phyloP scores from a whole-genome alignment of 2,888 invertebrate species.

The Steinernema scapterisci region DNA sequence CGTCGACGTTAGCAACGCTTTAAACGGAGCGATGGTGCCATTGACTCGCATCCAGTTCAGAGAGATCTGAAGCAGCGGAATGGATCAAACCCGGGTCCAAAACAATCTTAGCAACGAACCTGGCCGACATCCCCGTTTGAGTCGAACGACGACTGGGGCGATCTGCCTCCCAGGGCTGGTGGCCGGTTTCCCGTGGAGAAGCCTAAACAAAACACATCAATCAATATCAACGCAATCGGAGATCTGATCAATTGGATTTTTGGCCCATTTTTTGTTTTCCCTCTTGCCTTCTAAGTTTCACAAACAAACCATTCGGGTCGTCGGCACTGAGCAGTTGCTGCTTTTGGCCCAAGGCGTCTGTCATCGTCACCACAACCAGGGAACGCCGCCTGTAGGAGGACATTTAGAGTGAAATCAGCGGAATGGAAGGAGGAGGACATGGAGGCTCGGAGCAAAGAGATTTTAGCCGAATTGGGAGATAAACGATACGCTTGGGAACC shows the following conservation, averaged over 20 bases:
- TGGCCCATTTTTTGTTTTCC: background rate
- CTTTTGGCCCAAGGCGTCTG: conserved; percentile 5
- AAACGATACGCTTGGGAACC: conserved; percentile 10
- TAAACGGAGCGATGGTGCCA: conserved; percentile 53
- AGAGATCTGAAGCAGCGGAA: conserved; percentile 55
- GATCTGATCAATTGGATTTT: background rate
- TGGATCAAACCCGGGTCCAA: background rate
- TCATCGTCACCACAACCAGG: background rate
- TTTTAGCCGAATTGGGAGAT: background rate
- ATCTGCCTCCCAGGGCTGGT: conserved; percentile 56
- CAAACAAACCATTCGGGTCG: conserved; percentile 7
- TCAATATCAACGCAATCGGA: background rate
- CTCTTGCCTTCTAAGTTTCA: background rate
- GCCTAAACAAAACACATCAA: conserved; percentile 39
- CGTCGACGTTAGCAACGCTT: conserved; percentile 39
- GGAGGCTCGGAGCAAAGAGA: background rate
- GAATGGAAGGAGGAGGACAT: background rate
- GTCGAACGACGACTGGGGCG: conserved; percentile 62
- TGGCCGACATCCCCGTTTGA: conserved; percentile 64
- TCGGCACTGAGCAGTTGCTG: conserved; percentile 23
- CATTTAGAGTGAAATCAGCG: background rate
- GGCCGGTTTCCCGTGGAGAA: conserved; percentile 46
- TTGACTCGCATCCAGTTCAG: conserved; percentile 65
- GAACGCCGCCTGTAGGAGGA: conserved; percentile 10
- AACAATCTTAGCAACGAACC: conserved; percentile 40